Conservation (phyloP, 2,888 invertebrate genomes). For the Diaphora mendica region DNA sequence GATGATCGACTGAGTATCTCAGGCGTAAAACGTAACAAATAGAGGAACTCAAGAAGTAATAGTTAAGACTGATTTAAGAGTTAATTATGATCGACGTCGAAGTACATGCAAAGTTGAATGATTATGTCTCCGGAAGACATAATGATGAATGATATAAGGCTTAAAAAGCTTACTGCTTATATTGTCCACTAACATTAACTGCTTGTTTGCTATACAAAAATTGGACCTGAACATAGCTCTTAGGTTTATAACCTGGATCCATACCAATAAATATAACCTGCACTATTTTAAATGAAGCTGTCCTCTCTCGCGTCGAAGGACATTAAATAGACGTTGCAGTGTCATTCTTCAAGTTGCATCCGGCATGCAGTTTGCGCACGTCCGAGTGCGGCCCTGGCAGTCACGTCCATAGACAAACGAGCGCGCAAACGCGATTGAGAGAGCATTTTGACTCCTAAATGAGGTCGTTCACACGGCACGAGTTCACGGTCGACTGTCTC, state of each 20-base stretch:
- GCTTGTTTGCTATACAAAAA: background rate
- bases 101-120: background rate
- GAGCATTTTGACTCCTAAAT: slow-evolving; percentile 80
- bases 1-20: too few species aligned
- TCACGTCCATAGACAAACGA: slow-evolving; percentile 73
- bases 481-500: slow-evolving; percentile 49
- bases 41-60: too few species aligned
- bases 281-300: slow-evolving; percentile 33
- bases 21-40: too few species aligned
- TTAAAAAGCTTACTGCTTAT: background rate
- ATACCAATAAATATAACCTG: slow-evolving; percentile 7
- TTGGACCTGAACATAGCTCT: background rate
- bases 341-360: slow-evolving; percentile 46
- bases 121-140: too few species aligned
- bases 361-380: slow-evolving; percentile 39
- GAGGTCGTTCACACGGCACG: slow-evolving; percentile 73
- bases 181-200: background rate
- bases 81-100: background rate
- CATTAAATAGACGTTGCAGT: slow-evolving; percentile 38
- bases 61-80: background rate
- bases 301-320: slow-evolving; percentile 33
- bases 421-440: slow-evolving; percentile 61
- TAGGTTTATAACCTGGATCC: background rate
- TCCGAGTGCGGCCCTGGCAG: slow-evolving; percentile 55
- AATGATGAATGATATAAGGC: too few species aligned